Evolutionary conservation across 2,888 invertebrate genomes (phyloP).

Genomic region (Subacronicta megacephala): DNA sequence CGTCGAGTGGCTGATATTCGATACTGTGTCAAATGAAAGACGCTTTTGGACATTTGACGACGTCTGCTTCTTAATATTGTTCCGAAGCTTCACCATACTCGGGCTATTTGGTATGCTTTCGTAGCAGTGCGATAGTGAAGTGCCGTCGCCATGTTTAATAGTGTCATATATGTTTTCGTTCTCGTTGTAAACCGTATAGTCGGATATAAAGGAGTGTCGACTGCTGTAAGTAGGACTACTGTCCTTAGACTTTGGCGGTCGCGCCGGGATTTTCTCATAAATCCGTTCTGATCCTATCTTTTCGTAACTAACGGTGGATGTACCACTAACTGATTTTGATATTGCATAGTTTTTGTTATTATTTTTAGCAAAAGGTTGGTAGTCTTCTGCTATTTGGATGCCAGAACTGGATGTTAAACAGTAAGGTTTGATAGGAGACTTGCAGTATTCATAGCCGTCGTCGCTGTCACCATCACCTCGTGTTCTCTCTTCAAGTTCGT

Average conservation of each 20-base stretch:
- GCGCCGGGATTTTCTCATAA: conserved; percentile 84
- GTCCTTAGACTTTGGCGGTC: conserved; percentile 75
- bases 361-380: conserved; percentile 74
- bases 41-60: conserved; percentile 80
- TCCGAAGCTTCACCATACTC: conserved; percentile 81
- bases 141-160: conserved; percentile 88
- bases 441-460: conserved; percentile 87
- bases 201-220: conserved; percentile 80
- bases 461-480: conserved; percentile 85
- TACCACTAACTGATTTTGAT: conserved; percentile 83
- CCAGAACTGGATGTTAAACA: conserved; percentile 81
- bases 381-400: conserved; percentile 88
- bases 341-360: conserved; percentile 79
- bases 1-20: conserved; percentile 87
- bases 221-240: conserved; percentile 80
- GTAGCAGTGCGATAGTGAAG: conserved; percentile 89
- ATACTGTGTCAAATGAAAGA: conserved; percentile 84
- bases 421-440: conserved; percentile 82
- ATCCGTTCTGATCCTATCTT: conserved; percentile 86
- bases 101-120: conserved; percentile 90
- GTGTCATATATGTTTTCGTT: conserved; percentile 91
- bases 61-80: conserved; percentile 77
- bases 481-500: conserved; percentile 80
- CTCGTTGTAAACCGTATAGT: conserved; percentile 82
- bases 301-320: conserved; percentile 84